phyloP scores from a whole-genome alignment of 2,888 invertebrate genomes.

The Eudasyphora cyanicolor region DNA sequence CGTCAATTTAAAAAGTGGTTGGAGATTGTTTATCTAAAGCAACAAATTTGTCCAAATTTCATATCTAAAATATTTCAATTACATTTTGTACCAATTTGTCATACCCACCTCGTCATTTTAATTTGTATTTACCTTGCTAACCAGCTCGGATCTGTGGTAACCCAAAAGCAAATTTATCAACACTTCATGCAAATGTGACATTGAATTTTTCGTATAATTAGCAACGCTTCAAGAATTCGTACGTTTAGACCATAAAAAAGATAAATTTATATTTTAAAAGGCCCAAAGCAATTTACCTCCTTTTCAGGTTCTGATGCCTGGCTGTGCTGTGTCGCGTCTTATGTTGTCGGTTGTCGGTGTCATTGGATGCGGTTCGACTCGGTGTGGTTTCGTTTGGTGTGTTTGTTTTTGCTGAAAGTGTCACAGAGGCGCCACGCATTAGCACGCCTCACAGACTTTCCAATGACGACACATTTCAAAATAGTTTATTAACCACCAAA shows the following conservation, averaged over 20 bases:
- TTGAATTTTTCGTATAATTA: conserved; percentile 76
- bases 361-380: conserved; percentile 11
- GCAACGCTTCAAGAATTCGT: conserved; percentile 70
- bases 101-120: background rate
- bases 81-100: background rate
- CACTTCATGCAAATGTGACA: conserved; percentile 76
- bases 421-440: conserved; percentile 61
- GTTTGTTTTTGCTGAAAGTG: conserved; percentile 14
- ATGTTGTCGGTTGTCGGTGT: background rate
- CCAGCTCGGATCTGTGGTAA: conserved; percentile 22
- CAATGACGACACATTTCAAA: conserved; percentile 54
- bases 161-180: conserved; percentile 72
- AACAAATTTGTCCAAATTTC: too few relatives aligned
- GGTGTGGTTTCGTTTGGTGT: background rate
- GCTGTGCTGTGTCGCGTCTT: background rate
- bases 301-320: background rate
- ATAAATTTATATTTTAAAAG: conserved; percentile 4
- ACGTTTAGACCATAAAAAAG: conserved; percentile 40
- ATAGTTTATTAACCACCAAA: conserved; percentile 53
- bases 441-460: conserved; percentile 61
- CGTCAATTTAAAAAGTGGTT: too few relatives aligned
- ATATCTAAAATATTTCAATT: too few relatives aligned
- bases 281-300: conserved; percentile 6
- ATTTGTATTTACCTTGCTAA: conserved; percentile 27
- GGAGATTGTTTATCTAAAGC: too few relatives aligned